Evolutionary conservation across 2,888 invertebrate species (phyloP), one percentile per base, ranked within the genome.

Genomic region (Archaeoteleia sp.): DNA sequence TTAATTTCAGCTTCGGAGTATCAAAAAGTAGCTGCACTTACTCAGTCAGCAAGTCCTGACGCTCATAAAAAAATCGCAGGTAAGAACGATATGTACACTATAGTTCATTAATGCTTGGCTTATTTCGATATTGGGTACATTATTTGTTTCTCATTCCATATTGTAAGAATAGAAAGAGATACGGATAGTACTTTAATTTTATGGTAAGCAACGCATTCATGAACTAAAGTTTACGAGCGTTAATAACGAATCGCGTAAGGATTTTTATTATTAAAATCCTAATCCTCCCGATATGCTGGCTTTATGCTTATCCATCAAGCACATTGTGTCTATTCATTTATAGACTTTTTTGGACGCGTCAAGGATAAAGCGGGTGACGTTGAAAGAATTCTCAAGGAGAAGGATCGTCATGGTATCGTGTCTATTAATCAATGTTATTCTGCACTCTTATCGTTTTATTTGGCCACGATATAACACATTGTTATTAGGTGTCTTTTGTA

Each of bases 301-400:
- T 9, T 1, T 10, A 10, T 3, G 10, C 3, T 43, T 20, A 37
- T 46, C 30, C 35, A 39, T 46, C 20, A 53, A 39, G 63, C 30
- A 46, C 15, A 35, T 54, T 34, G 49, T 61, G 35, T 43, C 46
- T 32, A 54, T 67, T 67, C 39, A 54, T 67, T 67, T 83, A 45
- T 84, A 93, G 97, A 97, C 86, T 95, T 98, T 89, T 94, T 98
- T 85, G 96, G 95, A 72, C 96, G 96, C 82, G 96, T 97, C 73
- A 98, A 97, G 90, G 97, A 97, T 87, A 97, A 95, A 86, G 95
- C 96, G 0, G 95, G 94, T 62, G 95, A 95, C 87, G 91, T 96
- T 91, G 95, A 96, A 86, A 89, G 95, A 82, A 93, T 94, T 70
- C 89, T 96, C 70, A 96, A 95, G 87, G 95, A 96, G 82, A 95